phyloP scores from a whole-genome alignment of 2,113 vertebrate species.

The Tursiops truncatus region DNA sequence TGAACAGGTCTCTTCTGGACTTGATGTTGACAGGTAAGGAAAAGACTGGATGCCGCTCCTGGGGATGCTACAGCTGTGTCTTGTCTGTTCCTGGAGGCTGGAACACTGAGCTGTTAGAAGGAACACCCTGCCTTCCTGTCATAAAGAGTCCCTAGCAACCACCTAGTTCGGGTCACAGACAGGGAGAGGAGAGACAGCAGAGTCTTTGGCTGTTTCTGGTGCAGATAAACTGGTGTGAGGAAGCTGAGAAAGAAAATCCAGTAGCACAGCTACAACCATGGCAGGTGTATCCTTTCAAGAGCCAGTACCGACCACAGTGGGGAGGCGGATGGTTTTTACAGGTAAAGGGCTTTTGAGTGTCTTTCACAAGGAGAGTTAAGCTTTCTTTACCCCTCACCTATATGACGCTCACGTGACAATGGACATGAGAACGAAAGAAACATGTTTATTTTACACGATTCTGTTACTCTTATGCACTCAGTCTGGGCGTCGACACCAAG shows the following conservation, averaged over 20 bases:
- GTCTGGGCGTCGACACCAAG: not conserved
- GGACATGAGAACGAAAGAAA: not conserved
- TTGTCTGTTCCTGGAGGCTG: not conserved
- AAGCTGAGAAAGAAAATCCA: not conserved
- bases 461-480: not conserved
- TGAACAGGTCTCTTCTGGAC: not conserved
- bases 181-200: not conserved
- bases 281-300: not conserved
- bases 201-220: not conserved
- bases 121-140: not conserved
- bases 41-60: not conserved
- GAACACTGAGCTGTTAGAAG: not conserved
- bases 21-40: not conserved
- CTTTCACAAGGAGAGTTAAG: not conserved
- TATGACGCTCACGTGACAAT: not conserved
- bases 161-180: not conserved
- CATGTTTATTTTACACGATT: not conserved
- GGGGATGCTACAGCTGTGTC: not conserved
- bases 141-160: constrained; percentile 60
- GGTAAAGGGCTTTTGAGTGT: not conserved
- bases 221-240: not conserved
- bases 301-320: not conserved
- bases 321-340: constrained; percentile 55
- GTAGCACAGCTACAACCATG: not conserved
- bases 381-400: not conserved